Evolutionary conservation across 2,888 invertebrate genomes (phyloP).

Genomic region (Pasiphila rectangulata): DNA sequence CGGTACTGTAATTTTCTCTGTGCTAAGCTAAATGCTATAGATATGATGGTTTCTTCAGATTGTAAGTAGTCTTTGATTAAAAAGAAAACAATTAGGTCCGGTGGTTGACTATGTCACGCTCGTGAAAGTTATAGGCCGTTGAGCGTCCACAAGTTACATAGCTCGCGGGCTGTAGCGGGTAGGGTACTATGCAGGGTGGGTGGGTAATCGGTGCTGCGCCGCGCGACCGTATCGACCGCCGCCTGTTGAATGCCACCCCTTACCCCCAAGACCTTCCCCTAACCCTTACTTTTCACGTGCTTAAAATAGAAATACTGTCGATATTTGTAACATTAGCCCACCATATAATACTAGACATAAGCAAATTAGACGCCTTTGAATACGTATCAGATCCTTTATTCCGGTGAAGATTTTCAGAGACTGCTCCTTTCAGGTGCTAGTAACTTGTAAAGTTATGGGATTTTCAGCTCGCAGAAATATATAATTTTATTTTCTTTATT

Average conservation of each 20-base stretch:
- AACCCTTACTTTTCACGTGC: slow-evolving; percentile 74
- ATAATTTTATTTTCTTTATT: no score
- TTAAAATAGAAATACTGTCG: slow-evolving; percentile 78
- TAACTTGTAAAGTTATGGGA: no score
- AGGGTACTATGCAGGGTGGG: slow-evolving; percentile 50
- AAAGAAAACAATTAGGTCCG: no score
- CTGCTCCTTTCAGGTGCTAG: background rate
- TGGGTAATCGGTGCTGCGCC: slow-evolving; percentile 58
- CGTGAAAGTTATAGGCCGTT: slow-evolving; percentile 1
- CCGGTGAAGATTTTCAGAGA: slow-evolving; percentile 1
- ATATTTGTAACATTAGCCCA: slow-evolving; percentile 74
- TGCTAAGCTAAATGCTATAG: no score
- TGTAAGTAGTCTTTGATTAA: no score
- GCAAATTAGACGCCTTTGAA: slow-evolving; percentile 40
- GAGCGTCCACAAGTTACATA: slow-evolving; percentile 11
- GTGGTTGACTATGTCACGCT: no score
- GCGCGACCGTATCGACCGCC: slow-evolving; percentile 74
- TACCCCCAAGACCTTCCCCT: slow-evolving; percentile 51
- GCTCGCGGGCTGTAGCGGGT: slow-evolving; percentile 28
- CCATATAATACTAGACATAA: slow-evolving; percentile 57
- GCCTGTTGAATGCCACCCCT: slow-evolving; percentile 78
- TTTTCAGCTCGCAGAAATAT: no score
- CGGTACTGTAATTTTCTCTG: no score
- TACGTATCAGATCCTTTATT: slow-evolving; percentile 21
- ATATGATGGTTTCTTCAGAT: no score